These are phyloP conservation scores for Pseudolaguvia tuberculata DNA, from an alignment of 2,113 vertebrate genomes.

Conservation along the genomic window DNA sequence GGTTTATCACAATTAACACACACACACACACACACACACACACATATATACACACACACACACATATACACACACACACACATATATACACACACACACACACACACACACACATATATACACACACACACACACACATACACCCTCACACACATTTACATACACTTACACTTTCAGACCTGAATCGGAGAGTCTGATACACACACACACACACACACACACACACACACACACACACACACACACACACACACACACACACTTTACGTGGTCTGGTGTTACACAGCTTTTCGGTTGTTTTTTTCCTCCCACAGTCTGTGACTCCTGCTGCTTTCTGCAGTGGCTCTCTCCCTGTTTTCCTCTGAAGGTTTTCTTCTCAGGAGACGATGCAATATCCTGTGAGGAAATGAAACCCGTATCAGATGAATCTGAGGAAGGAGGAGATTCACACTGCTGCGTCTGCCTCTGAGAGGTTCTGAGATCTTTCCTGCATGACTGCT, in stretches of 20 bases:
- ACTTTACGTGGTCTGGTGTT: constrained; percentile 54
- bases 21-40: no score
- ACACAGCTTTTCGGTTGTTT: constrained; percentile 53
- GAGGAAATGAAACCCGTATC: constrained; percentile 65
- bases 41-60: no score
- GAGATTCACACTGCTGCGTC: constrained; percentile 3
- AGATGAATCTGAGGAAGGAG: constrained; percentile 10
- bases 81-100: no score
- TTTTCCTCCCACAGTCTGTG: constrained; percentile 31
- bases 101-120: no score
- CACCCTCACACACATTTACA: no score
- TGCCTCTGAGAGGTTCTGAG: not conserved
- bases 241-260: constrained; percentile 9
- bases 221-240: constrained; percentile 9
- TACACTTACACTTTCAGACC: no score
- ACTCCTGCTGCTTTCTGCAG: not conserved
- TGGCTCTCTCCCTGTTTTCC: constrained; percentile 25
- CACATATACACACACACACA: no score
- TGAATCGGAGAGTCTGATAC: no score
- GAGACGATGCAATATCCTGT: constrained; percentile 66
- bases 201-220: constrained; percentile 8
- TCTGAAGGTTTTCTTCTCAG: constrained; percentile 57
- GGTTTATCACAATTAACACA: no score
- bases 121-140: no score
- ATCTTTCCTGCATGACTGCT: not conserved